Evolutionary conservation across 2,113 vertebrate species (phyloP).

Genomic region (Hyperoodon ampullatus): DNA sequence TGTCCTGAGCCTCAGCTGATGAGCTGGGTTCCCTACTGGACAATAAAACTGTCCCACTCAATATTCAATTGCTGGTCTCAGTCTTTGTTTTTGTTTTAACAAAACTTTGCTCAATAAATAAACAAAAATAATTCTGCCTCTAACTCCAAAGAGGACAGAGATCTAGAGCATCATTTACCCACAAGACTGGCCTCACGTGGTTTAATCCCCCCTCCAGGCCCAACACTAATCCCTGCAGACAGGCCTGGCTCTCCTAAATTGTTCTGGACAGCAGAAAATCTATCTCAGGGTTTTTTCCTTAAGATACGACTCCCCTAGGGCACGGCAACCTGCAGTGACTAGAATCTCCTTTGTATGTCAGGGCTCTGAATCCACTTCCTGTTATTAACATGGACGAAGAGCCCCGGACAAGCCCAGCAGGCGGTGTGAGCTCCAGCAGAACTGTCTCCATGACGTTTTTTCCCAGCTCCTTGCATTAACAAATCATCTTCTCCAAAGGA

Average conservation of each 20-base stretch:
- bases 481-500: neutral
- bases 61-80: neutral
- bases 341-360: neutral
- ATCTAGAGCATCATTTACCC: neutral
- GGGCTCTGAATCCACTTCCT: neutral
- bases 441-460: fast-evolving
- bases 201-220: no score
- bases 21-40: fast-evolving
- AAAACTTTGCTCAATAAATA: neutral
- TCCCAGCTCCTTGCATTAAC: neutral
- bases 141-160: neutral
- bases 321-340: neutral
- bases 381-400: neutral
- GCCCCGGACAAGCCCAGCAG: neutral
- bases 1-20: neutral
- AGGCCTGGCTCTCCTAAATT: neutral
- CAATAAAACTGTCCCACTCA: neutral
- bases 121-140: neutral
- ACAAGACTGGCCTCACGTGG: neutral
- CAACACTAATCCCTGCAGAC: neutral
- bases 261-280: neutral
- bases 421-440: neutral
- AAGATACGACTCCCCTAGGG: neutral
- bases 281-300: neutral
- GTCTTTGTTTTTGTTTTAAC: neutral